Evolutionary conservation across 2,113 vertebrate genomes (phyloP).

Genomic region (Galemys pyrenaicus): DNA sequence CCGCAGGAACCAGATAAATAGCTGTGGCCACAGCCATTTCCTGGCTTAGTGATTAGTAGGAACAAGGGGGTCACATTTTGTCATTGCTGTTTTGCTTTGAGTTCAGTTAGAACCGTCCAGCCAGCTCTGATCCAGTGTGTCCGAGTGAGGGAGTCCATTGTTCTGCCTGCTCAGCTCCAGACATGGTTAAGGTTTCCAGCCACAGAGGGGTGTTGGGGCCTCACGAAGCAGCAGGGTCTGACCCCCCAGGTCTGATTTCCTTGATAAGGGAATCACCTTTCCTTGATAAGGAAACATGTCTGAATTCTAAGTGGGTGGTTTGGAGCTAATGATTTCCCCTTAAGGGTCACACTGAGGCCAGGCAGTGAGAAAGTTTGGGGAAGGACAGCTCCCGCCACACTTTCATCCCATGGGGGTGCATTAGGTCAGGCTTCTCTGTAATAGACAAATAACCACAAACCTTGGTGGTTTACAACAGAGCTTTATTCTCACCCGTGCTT

Average conservation of each 20-base stretch:
- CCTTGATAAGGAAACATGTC: accelerated
- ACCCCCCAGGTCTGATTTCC: background rate
- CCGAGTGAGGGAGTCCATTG: accelerated
- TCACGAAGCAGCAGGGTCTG: background rate
- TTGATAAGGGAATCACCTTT: background rate
- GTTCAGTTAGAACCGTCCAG: background rate
- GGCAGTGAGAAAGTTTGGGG: background rate
- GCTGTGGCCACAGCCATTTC: no score
- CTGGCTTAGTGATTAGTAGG: background rate
- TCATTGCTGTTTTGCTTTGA: background rate
- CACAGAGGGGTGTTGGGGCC: background rate
- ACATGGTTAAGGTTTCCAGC: background rate
- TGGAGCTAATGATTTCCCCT: background rate
- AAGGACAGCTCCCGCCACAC: background rate
- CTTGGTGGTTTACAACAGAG: no score
- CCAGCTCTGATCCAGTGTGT: background rate
- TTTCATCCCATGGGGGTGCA: background rate
- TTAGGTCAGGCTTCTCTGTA: background rate
- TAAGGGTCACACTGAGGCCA: background rate
- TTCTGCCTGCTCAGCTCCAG: background rate
- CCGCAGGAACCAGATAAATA: background rate
- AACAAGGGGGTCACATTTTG: background rate
- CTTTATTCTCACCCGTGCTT: background rate
- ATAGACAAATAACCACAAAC: background rate
- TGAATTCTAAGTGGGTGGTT: background rate